phyloP scores from a whole-genome alignment of 64 coral and sea anemone genomes.

The Pocillopora verrucosa region DNA sequence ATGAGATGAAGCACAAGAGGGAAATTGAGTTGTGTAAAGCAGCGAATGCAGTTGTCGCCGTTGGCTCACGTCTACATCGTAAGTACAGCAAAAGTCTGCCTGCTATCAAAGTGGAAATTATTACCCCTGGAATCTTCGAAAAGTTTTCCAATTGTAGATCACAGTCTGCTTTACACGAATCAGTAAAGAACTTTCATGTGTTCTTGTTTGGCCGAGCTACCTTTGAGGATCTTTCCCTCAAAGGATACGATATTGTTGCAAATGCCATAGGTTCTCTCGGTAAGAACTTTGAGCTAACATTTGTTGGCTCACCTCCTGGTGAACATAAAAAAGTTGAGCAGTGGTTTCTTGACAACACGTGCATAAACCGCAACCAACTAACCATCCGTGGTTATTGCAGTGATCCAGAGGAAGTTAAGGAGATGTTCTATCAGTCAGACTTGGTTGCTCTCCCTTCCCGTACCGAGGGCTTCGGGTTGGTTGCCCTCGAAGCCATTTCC shows the following conservation, averaged over 20 bases:
- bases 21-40: constrained; percentile 35
- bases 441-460: constrained; percentile 29
- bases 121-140: constrained; percentile 34
- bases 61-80: constrained; percentile 5
- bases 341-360: constrained; percentile 16
- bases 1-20: constrained; percentile 13
- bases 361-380: constrained; percentile 1
- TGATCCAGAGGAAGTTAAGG: constrained; percentile 9
- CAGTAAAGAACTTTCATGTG: constrained; percentile 1
- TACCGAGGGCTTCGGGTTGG: constrained; percentile 33
- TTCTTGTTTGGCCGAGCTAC: constrained; percentile 29
- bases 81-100: not conserved
- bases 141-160: not conserved
- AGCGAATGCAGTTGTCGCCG: constrained; percentile 15
- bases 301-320: constrained; percentile 10
- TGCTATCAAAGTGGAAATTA: not conserved
- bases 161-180: not conserved
- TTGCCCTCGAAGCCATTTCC: constrained; percentile 44
- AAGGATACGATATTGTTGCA: constrained; percentile 40
- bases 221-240: constrained; percentile 13
- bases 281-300: not conserved
- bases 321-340: not conserved
- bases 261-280: constrained; percentile 23
- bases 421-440: constrained; percentile 2
- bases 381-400: constrained; percentile 4